phyloP scores from a whole-genome alignment of 2,888 invertebrate genomes.

The Rhingia rostrata region DNA sequence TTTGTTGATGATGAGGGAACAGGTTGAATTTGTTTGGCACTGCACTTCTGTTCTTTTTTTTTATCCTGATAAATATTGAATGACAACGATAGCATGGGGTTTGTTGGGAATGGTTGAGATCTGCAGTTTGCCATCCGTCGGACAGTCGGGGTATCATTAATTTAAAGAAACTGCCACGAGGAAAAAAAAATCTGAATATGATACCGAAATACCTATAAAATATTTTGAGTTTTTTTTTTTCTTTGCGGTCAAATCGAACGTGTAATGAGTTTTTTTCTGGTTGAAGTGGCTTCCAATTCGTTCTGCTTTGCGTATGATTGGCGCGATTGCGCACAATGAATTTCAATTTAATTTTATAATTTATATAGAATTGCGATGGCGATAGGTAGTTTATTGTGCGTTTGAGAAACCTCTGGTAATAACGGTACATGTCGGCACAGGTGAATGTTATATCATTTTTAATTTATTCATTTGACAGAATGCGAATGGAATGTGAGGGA shows the following conservation, averaged over 20 bases:
- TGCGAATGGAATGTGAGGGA: constrained; percentile 31
- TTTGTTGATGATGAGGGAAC: constrained; percentile 34
- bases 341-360: constrained; percentile 63
- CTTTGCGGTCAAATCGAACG: constrained; percentile 42
- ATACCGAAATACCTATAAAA: constrained; percentile 10
- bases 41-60: not conserved
- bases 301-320: constrained; percentile 40
- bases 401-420: constrained; percentile 12
- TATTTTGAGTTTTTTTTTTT: constrained; percentile 13
- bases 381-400: constrained; percentile 11
- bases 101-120: constrained; percentile 21
- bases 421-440: constrained; percentile 35
- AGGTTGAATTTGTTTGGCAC: constrained; percentile 36
- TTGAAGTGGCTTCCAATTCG: constrained; percentile 36
- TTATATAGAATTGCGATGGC: constrained; percentile 37
- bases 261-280: constrained; percentile 42
- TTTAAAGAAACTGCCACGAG: not conserved
- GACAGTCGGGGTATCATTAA: not conserved
- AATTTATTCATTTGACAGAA: constrained; percentile 32
- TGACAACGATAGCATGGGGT: constrained; percentile 18
- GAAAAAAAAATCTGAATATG: constrained; percentile 29
- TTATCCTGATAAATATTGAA: constrained; percentile 34
- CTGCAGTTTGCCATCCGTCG: constrained; percentile 1
- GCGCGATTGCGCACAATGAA: constrained; percentile 44
- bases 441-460: constrained; percentile 7